These are phyloP conservation scores for Macaria notata DNA, from an alignment of 2,888 invertebrate genomes.

Conservation along the genomic window DNA sequence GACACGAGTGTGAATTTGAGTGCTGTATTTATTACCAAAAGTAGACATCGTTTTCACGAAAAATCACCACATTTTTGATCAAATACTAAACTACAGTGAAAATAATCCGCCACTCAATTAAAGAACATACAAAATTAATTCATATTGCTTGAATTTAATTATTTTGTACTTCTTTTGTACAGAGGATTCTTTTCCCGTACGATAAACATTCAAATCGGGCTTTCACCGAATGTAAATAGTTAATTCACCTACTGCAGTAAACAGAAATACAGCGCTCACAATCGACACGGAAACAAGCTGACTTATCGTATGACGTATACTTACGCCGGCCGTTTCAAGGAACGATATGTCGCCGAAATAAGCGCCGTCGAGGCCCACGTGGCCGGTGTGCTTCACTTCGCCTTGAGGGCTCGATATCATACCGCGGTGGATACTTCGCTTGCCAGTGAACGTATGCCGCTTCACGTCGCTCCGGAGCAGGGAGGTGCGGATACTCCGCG, in stretches of 20 bases:
- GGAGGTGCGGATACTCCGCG: constrained; percentile 61
- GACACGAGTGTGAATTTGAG: background rate
- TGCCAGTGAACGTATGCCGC: constrained; percentile 75
- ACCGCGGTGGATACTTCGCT: constrained; percentile 89
- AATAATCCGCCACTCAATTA: too few species aligned
- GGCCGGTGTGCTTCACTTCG: constrained; percentile 96
- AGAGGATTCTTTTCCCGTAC: too few species aligned
- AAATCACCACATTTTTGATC: too few species aligned
- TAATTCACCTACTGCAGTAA: too few species aligned
- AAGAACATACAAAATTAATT: too few species aligned
- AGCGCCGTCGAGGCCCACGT: constrained; percentile 98
- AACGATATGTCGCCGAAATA: constrained; percentile 96
- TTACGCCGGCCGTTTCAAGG: constrained; percentile 71
- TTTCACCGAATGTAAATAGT: too few species aligned
- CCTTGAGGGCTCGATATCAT: constrained; percentile 99
- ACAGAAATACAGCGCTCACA: too few species aligned
- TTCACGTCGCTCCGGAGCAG: constrained; percentile 77
- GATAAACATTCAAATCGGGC: too few species aligned
- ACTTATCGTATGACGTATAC: constrained; percentile 37
- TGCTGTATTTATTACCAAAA: constrained; percentile 6
- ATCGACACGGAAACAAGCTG: background rate
- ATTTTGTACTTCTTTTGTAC: too few species aligned
- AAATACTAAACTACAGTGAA: too few species aligned
- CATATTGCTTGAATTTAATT: too few species aligned
- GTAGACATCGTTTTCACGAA: too few species aligned